Evolutionary conservation across 1,140 invertebrate genomes (phyloP).

Genomic region (Gonatopus flavifemur): DNA sequence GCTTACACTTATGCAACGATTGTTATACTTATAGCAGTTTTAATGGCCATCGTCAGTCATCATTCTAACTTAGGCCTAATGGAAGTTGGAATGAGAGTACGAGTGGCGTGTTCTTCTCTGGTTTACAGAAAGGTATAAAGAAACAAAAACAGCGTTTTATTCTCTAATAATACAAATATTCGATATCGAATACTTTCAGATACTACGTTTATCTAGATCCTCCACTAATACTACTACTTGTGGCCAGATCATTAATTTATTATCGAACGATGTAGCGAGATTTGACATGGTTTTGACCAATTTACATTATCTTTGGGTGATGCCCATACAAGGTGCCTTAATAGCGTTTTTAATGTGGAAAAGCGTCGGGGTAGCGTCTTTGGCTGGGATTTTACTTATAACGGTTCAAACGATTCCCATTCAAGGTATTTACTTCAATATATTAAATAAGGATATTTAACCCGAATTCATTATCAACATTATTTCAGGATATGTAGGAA

Average conservation of each 20-base stretch:
- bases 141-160: background rate
- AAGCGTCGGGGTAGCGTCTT: conserved; percentile 60
- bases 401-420: conserved; percentile 65
- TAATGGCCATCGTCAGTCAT: conserved; percentile 51
- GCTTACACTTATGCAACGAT: conserved; percentile 56
- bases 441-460: background rate
- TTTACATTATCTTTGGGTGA: conserved; percentile 71
- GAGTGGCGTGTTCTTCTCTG: conserved; percentile 59
- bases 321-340: conserved; percentile 70
- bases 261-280: conserved; percentile 78
- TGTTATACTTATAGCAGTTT: conserved; percentile 50
- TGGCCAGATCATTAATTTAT: conserved; percentile 82
- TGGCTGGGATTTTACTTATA: conserved; percentile 65
- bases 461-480: no score
- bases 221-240: conserved; percentile 66
- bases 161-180: background rate
- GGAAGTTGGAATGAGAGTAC: conserved; percentile 60
- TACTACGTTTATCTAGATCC: conserved; percentile 47
- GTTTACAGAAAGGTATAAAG: conserved; percentile 60
- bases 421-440: conserved; percentile 59
- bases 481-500: conserved; percentile 66
- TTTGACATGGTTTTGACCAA: conserved; percentile 53
- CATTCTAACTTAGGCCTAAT: conserved; percentile 48
- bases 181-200: conserved; percentile 21
- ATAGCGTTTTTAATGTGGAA: conserved; percentile 67